phyloP scores from a whole-genome alignment of 1,140 invertebrate genomes.

The Maniola jurtina region DNA sequence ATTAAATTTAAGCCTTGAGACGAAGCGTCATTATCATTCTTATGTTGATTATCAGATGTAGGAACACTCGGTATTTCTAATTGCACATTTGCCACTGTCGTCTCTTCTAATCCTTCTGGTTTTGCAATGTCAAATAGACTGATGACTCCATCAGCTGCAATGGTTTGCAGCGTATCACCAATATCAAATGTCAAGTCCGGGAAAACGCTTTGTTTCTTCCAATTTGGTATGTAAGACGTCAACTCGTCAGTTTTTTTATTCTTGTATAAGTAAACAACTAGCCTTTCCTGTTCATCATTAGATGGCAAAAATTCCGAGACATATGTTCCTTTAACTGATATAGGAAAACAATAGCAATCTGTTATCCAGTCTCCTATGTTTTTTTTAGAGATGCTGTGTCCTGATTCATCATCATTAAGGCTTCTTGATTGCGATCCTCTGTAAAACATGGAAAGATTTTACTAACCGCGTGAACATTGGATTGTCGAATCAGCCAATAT shows the following conservation, averaged over 20 bases:
- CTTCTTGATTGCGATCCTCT: constrained; percentile 1
- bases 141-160: neutral
- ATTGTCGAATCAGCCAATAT: too few species aligned
- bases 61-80: neutral
- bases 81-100: neutral
- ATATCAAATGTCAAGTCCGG: constrained; percentile 23
- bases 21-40: neutral
- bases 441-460: neutral
- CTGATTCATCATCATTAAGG: neutral
- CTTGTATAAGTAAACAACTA: constrained; percentile 31
- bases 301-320: constrained; percentile 15
- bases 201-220: constrained; percentile 20
- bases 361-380: neutral
- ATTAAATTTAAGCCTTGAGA: too few species aligned
- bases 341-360: constrained; percentile 5
- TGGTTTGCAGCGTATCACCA: constrained; percentile 14
- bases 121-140: neutral
- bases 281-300: constrained; percentile 18
- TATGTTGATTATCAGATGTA: neutral
- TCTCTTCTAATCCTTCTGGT: neutral
- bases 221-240: constrained; percentile 25
- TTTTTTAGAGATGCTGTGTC: neutral
- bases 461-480: neutral
- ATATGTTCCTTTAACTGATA: neutral
- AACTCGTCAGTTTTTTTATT: constrained; percentile 9